Conservation (phyloP, 2,113 vertebrate species). For the Prolemur simus region DNA sequence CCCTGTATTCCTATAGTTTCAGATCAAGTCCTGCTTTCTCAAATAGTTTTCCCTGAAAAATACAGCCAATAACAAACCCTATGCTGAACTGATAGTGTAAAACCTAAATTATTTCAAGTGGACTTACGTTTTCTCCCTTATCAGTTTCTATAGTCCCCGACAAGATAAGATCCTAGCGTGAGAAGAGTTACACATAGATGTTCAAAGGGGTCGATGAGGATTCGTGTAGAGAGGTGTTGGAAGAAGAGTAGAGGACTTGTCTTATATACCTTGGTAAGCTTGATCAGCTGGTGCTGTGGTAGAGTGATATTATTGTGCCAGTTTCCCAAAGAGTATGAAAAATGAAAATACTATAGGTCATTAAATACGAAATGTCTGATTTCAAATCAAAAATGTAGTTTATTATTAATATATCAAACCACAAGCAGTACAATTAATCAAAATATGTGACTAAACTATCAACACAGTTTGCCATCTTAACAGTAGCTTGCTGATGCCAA, state of each 20-base stretch:
- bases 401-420: too few relatives aligned
- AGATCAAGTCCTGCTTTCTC: background rate
- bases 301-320: background rate
- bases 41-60: background rate
- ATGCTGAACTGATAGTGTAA: background rate
- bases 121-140: background rate
- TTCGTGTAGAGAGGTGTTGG: background rate
- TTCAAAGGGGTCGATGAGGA: background rate
- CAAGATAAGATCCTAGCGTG: background rate
- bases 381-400: too few relatives aligned
- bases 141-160: background rate
- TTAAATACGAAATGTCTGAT: too few relatives aligned
- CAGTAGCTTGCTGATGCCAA: too few relatives aligned
- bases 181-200: background rate
- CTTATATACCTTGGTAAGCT: background rate
- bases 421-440: too few relatives aligned
- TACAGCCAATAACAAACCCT: background rate
- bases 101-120: background rate
- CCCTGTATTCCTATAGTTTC: background rate
- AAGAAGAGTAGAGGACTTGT: background rate
- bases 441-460: too few relatives aligned
- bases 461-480: too few relatives aligned
- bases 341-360: background rate
- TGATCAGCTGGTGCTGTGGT: background rate
- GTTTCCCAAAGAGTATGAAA: background rate